Evolutionary conservation across 2,888 invertebrate genomes (phyloP).

Genomic region (Phaedon cochleariae): DNA sequence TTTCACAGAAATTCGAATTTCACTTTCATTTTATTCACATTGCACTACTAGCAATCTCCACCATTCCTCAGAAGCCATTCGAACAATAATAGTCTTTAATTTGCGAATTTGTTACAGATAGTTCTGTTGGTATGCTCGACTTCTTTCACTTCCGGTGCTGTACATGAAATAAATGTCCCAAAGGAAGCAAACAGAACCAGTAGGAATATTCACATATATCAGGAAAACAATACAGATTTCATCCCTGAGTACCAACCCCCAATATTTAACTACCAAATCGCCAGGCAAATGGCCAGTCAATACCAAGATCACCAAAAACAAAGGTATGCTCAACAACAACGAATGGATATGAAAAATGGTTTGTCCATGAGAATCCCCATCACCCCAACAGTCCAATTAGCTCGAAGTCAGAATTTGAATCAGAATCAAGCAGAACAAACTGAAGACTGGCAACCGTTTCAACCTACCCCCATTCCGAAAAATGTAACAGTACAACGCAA

Average conservation of each 20-base stretch:
- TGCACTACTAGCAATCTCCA: too few species aligned
- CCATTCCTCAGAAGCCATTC: too few species aligned
- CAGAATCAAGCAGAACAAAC: not conserved
- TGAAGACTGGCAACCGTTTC: conserved; percentile 26
- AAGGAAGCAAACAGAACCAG: conserved; percentile 33
- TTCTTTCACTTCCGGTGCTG: conserved; percentile 20
- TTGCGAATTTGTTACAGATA: conserved; percentile 9
- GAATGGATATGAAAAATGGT: conserved; percentile 40
- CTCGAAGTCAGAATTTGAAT: not conserved
- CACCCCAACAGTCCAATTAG: not conserved
- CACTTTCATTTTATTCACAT: too few species aligned
- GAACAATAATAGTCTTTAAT: not conserved
- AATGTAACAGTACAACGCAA: not conserved
- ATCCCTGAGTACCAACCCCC: conserved; percentile 36
- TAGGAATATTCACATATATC: not conserved
- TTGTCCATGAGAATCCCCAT: conserved; percentile 1
- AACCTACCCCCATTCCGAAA: conserved; percentile 1
- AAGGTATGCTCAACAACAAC: conserved; percentile 56
- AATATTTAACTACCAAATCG: conserved; percentile 47
- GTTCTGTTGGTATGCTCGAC: conserved; percentile 5
- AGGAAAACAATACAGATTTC: not conserved
- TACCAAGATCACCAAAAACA: conserved; percentile 54
- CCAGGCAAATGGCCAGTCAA: conserved; percentile 8
- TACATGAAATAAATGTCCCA: conserved; percentile 43
- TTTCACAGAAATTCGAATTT: too few species aligned